Conservation (phyloP, 2,797 vertebrate species). For the Eulemur coronatus region DNA sequence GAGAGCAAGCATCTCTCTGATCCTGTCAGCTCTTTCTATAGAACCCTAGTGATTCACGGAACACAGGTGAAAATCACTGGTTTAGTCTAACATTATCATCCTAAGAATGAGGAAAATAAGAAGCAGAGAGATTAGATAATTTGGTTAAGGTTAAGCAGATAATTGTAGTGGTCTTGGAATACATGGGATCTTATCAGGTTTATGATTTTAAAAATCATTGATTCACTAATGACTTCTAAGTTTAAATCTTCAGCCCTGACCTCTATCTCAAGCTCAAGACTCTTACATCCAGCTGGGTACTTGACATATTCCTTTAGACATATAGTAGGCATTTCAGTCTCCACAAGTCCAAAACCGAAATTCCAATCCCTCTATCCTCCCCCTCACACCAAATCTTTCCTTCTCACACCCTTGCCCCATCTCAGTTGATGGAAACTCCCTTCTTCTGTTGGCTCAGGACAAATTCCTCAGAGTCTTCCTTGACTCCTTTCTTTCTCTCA, state of each 20-base stretch:
- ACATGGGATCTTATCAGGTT: neutral
- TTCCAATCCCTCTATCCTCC: neutral
- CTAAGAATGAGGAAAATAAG: neutral
- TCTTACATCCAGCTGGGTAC: neutral
- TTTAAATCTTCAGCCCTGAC: neutral
- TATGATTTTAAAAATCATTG: slow-evolving; percentile 3
- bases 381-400: neutral
- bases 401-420: neutral
- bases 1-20: neutral
- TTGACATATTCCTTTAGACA: neutral
- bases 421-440: neutral
- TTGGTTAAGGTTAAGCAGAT: neutral
- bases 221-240: neutral
- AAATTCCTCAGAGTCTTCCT: neutral
- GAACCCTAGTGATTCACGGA: neutral
- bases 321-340: neutral
- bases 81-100: neutral
- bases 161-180: neutral
- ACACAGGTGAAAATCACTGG: neutral
- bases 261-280: neutral
- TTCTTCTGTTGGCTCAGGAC: neutral
- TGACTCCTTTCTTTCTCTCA: neutral
- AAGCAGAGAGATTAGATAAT: neutral
- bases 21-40: neutral
- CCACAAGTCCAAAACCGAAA: neutral